Evolutionary conservation across 30 jellyfish, hydroid and myxozoan genomes (phyloP).

Genomic region (Turritopsis dohrnii): DNA sequence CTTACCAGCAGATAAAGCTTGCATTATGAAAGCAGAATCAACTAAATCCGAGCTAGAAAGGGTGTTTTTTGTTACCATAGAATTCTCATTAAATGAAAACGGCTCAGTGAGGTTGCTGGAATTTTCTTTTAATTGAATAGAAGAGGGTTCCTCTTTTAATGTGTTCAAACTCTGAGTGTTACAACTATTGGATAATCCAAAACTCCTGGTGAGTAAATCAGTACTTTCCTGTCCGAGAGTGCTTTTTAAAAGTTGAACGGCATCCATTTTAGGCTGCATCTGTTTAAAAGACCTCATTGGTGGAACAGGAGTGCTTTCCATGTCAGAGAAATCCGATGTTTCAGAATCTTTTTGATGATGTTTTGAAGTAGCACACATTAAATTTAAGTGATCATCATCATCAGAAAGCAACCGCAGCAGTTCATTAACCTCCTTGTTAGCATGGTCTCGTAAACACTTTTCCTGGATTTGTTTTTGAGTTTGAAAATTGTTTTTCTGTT

Average conservation of each 20-base stretch:
- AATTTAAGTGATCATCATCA: not conserved
- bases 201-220: conserved; percentile 14
- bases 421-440: conserved; percentile 28
- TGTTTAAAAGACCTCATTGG: conserved; percentile 6
- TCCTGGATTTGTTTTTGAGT: conserved; percentile 6
- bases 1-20: conserved; percentile 25
- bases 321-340: conserved; percentile 28
- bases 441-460: conserved; percentile 4
- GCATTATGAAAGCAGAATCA: not conserved
- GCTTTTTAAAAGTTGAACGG: conserved; percentile 7
- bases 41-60: not conserved
- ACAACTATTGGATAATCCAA: not conserved
- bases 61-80: not conserved
- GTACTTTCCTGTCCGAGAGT: conserved; percentile 11
- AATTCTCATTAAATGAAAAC: conserved; percentile 9
- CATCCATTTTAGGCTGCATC: not conserved
- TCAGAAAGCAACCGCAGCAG: conserved; percentile 16
- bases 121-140: not conserved
- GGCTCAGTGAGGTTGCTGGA: not conserved
- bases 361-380: not conserved
- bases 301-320: conserved; percentile 31
- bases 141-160: not conserved
- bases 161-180: not conserved
- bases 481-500: conserved; percentile 11
- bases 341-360: not conserved